These are phyloP conservation scores for Ifrita kowaldi DNA, from an alignment of 2,113 vertebrate genomes.

Conservation along the genomic window DNA sequence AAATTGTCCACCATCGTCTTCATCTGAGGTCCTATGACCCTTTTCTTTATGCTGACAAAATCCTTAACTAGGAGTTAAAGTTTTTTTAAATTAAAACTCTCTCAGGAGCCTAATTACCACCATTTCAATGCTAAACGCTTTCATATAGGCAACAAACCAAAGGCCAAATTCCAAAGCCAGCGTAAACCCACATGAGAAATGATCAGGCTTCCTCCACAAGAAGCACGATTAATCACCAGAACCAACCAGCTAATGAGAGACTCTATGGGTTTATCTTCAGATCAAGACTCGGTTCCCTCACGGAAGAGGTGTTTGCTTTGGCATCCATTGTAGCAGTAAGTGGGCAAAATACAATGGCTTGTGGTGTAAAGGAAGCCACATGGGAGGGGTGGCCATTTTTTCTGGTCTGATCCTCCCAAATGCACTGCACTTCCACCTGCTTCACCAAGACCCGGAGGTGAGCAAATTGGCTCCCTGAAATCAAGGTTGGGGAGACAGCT, in stretches of 20 bases:
- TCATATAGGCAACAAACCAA: conserved; percentile 23
- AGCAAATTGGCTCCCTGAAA: neutral
- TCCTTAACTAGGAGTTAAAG: neutral
- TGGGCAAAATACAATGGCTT: neutral
- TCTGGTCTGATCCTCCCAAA: neutral
- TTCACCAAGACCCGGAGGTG: neutral
- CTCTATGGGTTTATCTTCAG: neutral
- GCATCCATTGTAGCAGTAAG: neutral
- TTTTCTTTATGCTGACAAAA: neutral
- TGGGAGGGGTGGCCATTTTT: neutral
- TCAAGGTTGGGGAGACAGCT: neutral
- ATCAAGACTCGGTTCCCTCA: conserved; percentile 10
- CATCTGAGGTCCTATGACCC: neutral
- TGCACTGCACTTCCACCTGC: neutral
- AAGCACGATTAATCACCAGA: conserved; percentile 5
- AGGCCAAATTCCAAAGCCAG: conserved; percentile 41
- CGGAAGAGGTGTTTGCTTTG: neutral
- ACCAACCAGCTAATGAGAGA: neutral
- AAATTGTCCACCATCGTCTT: neutral
- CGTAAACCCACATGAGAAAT: conserved; percentile 36
- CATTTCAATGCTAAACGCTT: conserved; percentile 16
- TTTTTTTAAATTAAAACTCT: neutral
- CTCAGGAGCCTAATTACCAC: conserved; percentile 7
- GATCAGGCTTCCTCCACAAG: conserved; percentile 6
- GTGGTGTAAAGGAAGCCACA: neutral